phyloP scores from a whole-genome alignment of 2,113 vertebrate species.

The Dendrocopos noguchii region DNA sequence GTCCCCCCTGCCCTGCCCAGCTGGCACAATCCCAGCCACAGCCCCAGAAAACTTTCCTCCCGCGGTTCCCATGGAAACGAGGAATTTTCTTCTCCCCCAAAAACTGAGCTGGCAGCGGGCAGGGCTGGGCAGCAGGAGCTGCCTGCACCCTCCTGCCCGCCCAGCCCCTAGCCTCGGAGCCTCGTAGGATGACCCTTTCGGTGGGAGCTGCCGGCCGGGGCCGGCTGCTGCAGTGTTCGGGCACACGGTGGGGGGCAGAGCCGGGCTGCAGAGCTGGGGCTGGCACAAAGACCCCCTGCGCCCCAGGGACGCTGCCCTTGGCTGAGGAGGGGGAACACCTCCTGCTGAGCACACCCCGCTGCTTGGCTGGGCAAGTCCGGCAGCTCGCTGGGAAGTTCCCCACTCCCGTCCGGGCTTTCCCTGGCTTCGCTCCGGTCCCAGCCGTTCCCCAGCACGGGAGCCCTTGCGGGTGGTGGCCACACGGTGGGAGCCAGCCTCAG shows the following conservation, averaged over 20 bases:
- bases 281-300: accelerated
- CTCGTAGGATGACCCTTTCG: accelerated
- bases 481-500: not conserved
- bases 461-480: not conserved
- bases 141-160: not conserved
- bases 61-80: constrained; percentile 57
- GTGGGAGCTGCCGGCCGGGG: not conserved
- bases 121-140: not conserved
- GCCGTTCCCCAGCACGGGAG: not conserved
- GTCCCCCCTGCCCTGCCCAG: not conserved
- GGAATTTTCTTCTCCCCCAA: constrained; percentile 27
- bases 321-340: accelerated
- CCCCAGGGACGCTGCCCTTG: accelerated
- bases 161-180: accelerated
- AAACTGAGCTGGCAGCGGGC: not conserved
- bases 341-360: accelerated
- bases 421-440: not conserved
- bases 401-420: too few relatives aligned
- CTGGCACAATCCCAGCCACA: not conserved
- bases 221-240: accelerated
- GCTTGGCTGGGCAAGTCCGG: not conserved
- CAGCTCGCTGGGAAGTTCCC: not conserved
- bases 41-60: constrained; percentile 60
- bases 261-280: not conserved
- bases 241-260: accelerated